Conservation (phyloP, 35 echinoderm and acorn worm genomes). For the Ophioderma brevispina region DNA sequence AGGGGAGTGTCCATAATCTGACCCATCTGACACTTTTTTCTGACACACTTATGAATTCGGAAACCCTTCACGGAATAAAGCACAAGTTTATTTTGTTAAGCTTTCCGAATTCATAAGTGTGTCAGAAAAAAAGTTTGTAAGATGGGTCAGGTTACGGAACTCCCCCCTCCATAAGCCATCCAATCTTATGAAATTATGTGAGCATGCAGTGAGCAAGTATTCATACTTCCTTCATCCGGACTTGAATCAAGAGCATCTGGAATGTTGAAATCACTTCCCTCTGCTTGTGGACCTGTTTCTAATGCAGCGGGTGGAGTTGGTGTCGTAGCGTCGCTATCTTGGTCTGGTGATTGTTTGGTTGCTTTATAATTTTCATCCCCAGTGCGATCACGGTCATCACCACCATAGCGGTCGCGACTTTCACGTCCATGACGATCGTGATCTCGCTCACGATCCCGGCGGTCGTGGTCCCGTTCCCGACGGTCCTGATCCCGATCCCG, state of each 20-base stretch:
- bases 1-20: too few relatives aligned
- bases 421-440: neutral
- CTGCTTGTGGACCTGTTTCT: neutral
- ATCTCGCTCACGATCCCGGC: neutral
- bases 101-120: too few relatives aligned
- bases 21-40: too few relatives aligned
- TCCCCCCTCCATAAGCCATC: too few relatives aligned
- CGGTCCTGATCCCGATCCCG: neutral
- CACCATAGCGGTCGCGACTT: neutral
- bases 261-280: slow-evolving; percentile 16
- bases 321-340: neutral
- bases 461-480: neutral
- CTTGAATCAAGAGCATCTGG: slow-evolving; percentile 60
- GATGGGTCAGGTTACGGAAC: too few relatives aligned
- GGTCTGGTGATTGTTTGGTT: neutral
- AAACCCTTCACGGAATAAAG: too few relatives aligned
- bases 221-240: slow-evolving; percentile 80
- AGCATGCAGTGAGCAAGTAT: too few relatives aligned
- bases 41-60: too few relatives aligned
- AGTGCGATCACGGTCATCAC: neutral
- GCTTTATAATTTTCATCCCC: neutral
- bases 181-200: too few relatives aligned
- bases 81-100: too few relatives aligned
- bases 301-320: neutral
- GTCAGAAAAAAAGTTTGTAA: too few relatives aligned